These are phyloP conservation scores for Latrodectus geometricus DNA, from an alignment of 1,140 invertebrate genomes.

Conservation along the genomic window DNA sequence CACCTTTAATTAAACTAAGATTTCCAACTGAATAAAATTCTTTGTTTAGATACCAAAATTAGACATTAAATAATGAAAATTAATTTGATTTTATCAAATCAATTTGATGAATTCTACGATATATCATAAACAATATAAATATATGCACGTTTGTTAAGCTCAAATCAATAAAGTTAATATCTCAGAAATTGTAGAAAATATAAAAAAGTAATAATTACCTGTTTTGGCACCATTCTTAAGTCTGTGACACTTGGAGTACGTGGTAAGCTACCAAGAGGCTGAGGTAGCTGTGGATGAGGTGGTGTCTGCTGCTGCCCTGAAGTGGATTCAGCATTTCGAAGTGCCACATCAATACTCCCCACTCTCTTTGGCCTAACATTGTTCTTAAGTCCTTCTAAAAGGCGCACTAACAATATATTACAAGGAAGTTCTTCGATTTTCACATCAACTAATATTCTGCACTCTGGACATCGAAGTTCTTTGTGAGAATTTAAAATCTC, in stretches of 20 bases:
- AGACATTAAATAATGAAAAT: too few species aligned
- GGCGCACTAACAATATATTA: conserved; percentile 92
- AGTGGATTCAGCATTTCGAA: conserved; percentile 38
- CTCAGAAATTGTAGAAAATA: too few species aligned
- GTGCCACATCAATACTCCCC: conserved; percentile 20
- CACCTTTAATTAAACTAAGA: too few species aligned
- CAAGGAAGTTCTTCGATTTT: conserved; percentile 89
- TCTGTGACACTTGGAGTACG: conserved; percentile 40
- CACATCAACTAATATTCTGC: conserved; percentile 85
- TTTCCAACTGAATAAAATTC: too few species aligned
- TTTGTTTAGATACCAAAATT: too few species aligned
- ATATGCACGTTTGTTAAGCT: too few species aligned
- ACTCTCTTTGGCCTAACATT: conserved; percentile 64
- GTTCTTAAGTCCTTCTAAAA: conserved; percentile 90
- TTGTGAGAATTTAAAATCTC: conserved; percentile 88
- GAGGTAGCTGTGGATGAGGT: conserved; percentile 55
- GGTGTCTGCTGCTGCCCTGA: conserved; percentile 37
- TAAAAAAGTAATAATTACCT: not conserved
- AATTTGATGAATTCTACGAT: too few species aligned
- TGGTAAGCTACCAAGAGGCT: conserved; percentile 48
- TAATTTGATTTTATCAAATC: too few species aligned
- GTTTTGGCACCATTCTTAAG: conserved; percentile 56
- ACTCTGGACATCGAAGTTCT: conserved; percentile 92
- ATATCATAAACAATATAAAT: too few species aligned
- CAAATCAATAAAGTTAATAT: too few species aligned